Percentiles rank a stretch among this genome's conserved stretches.
These are phyloP conservation scores for Parazoanthus swiftii DNA, from an alignment of 92 coral and sea anemone species.

Conservation along the genomic window DNA sequence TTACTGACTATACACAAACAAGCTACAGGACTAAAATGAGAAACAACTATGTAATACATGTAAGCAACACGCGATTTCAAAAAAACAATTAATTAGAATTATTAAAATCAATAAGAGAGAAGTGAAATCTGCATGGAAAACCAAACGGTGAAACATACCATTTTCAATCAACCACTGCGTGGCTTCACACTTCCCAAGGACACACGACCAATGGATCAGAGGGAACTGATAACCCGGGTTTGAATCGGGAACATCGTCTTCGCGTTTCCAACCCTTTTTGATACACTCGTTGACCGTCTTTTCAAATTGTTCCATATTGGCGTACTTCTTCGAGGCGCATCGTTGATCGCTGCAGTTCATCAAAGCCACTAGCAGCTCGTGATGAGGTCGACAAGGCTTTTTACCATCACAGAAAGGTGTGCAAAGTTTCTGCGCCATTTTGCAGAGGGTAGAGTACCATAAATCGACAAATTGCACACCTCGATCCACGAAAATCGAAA, in stretches of 20 bases:
- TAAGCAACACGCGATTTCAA: no score
- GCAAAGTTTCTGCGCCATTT: constrained; percentile 65
- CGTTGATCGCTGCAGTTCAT: constrained; percentile 55
- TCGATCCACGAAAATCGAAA: not conserved
- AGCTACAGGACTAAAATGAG: no score
- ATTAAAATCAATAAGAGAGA: no score
- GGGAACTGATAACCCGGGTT: constrained; percentile 72
- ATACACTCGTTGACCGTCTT: constrained; percentile 45
- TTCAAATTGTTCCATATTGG: constrained; percentile 44
- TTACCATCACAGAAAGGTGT: constrained; percentile 77
- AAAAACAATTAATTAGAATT: no score
- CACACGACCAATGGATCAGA: constrained; percentile 87
- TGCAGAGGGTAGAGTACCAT: constrained; percentile 13
- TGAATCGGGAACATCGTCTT: constrained; percentile 74
- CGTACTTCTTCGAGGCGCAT: constrained; percentile 11
- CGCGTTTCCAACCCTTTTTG: constrained; percentile 71
- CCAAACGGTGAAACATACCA: constrained; percentile 54
- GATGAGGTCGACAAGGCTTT: constrained; percentile 71
- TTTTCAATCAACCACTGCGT: constrained; percentile 74
- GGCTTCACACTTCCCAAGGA: constrained; percentile 77
- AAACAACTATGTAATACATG: no score
- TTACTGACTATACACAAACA: no score
- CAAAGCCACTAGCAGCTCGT: constrained; percentile 70
- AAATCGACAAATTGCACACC: constrained; percentile 20
- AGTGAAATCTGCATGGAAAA: not conserved